Conservation (phyloP, 2,888 invertebrate genomes). For the Agriotes lineatus region DNA sequence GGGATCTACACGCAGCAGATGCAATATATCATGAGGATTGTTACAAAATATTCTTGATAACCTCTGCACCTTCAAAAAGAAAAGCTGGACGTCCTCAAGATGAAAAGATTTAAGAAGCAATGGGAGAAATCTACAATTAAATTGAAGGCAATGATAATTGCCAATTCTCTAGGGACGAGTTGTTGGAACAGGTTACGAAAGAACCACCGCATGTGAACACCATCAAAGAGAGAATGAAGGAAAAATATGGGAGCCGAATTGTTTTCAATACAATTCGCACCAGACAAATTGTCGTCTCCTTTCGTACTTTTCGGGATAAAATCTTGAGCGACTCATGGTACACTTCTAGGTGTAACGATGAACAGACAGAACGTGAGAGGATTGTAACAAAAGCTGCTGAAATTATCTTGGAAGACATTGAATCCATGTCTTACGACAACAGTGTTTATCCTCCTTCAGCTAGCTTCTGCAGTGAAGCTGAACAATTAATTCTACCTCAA, state of each 20-base stretch:
- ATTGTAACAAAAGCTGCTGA: slow-evolving; percentile 23
- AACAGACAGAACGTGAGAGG: slow-evolving; percentile 17
- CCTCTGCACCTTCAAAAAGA: not conserved
- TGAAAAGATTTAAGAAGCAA: too few relatives aligned
- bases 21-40: slow-evolving; percentile 6
- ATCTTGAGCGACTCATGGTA: slow-evolving; percentile 22
- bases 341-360: not conserved
- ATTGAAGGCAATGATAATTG: too few relatives aligned
- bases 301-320: slow-evolving; percentile 6
- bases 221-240: too few relatives aligned
- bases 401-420: slow-evolving; percentile 24
- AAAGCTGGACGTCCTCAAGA: too few relatives aligned
- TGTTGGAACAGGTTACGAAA: too few relatives aligned
- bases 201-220: too few relatives aligned
- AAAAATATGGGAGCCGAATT: too few relatives aligned
- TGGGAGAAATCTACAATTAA: too few relatives aligned
- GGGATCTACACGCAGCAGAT: not conserved
- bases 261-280: not conserved
- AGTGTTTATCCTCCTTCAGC: not conserved
- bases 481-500: not conserved
- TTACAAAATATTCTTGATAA: not conserved
- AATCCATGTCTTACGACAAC: not conserved
- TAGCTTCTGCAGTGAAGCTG: not conserved
- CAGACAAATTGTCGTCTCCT: slow-evolving; percentile 7
- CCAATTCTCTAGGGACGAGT: too few relatives aligned